Base-by-base conservation (phyloP, 2,113 vertebrate species). In the Pandion haliaetus region DNA sequence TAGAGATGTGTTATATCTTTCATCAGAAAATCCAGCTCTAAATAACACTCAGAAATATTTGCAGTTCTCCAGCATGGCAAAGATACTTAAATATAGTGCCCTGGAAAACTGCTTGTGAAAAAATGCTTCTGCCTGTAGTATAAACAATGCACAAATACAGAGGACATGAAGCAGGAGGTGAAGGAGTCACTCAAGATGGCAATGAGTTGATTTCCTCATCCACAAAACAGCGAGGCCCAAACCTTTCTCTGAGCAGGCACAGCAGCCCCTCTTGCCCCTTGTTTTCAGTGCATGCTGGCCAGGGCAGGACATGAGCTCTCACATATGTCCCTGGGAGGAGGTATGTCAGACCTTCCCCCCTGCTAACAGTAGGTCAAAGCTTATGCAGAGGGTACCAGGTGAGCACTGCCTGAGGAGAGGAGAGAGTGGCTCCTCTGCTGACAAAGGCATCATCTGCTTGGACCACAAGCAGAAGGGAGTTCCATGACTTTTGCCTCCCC, bases 231-330 rank as follows among this genome's bases (percentile, higher is more conserved):
- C 0, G 1, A 86, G 24, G 14, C 16, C 24, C 34, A 47, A 44
- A 50, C 16, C 20, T 17, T 80, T 55, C 52, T 52, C 62, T 47
- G 16, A 82, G n/a, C 3, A 0, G 20, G 5, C 50, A 79, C 10
- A 66, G 57, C 26, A 91, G 52, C 23, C 14, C 54, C 38, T 50
- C 26, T 38, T 59, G 32, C 29, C 17, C 49, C 47, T 40, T 47
- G 21, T 17, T 76, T 74, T 71, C 2, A 0, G 14, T 10, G 16
- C 17, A 23, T 1, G 0, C 19, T 21, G 16, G 32, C 14, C 4
- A 3, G 28, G 29, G 19, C n/a, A 67, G 44, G 26, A 73, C 3
- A 0, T 9, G 10, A 70, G 17, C 47, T 62, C 38, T 50, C 32
- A 19, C 4, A 6, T 0, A 0, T 36, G 36, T 57, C 34, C 42